phyloP scores from a whole-genome alignment of 2,113 vertebrate species.

The Cyprinodon brontotheroides region DNA sequence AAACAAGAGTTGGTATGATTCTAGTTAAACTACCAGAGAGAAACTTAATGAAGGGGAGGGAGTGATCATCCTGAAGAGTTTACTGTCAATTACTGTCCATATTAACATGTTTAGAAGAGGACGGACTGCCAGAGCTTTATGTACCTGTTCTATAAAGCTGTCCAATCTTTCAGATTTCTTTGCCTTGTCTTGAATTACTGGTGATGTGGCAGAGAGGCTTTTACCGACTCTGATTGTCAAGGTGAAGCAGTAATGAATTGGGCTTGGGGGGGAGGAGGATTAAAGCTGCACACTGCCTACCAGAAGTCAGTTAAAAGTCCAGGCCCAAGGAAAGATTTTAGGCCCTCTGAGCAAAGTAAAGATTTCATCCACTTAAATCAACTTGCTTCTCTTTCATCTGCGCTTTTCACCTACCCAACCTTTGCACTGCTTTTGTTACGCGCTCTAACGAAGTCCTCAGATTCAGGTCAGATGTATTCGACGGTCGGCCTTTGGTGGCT shows the following conservation, averaged over 20 bases:
- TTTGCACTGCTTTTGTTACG: slow-evolving; percentile 40
- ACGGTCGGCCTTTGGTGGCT: slow-evolving; percentile 68
- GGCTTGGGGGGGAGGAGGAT: slow-evolving; percentile 32
- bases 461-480: slow-evolving; percentile 70
- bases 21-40: slow-evolving; percentile 1
- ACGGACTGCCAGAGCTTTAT: slow-evolving; percentile 26
- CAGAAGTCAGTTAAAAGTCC: slow-evolving; percentile 50
- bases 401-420: slow-evolving; percentile 39
- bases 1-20: slow-evolving; percentile 22
- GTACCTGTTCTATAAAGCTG: slow-evolving; percentile 38
- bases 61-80: slow-evolving; percentile 30
- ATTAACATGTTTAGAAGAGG: slow-evolving; percentile 42
- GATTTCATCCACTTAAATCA: slow-evolving; percentile 34
- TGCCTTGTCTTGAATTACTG: slow-evolving; percentile 39
- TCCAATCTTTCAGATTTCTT: slow-evolving; percentile 23
- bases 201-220: slow-evolving; percentile 30
- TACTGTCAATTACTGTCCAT: slow-evolving; percentile 22
- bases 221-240: slow-evolving; percentile 49
- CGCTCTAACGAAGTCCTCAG: slow-evolving; percentile 49
- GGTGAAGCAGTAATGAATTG: slow-evolving; percentile 58
- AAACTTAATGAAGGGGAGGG: neutral
- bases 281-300: slow-evolving; percentile 43
- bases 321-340: slow-evolving; percentile 56
- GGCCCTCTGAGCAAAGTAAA: slow-evolving; percentile 52
- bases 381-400: slow-evolving; percentile 24